A percentile compares a stretch with the other conserved stretches of the same genome.
phyloP scores from a whole-genome alignment of 2,797 vertebrate species.

The Pteronotus mesoamericanus region DNA sequence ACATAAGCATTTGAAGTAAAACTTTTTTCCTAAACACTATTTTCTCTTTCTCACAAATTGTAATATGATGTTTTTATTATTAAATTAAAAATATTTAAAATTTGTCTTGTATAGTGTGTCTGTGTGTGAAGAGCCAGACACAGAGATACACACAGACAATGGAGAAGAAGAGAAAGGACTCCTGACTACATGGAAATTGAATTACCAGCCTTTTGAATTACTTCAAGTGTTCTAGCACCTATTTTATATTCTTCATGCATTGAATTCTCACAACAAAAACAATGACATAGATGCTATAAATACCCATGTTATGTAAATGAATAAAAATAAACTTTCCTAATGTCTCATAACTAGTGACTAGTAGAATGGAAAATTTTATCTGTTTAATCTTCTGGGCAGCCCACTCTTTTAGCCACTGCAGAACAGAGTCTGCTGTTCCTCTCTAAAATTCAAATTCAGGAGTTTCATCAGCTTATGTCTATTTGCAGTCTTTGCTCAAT shows the following conservation, averaged over 20 bases:
- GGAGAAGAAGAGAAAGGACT: neutral
- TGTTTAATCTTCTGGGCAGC: neutral
- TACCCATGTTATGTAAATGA: neutral
- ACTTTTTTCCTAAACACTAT: neutral
- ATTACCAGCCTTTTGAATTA: neutral
- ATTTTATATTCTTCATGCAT: neutral
- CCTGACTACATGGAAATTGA: neutral
- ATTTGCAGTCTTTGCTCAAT: neutral
- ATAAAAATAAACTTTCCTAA: neutral
- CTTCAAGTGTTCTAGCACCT: neutral
- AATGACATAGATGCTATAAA: neutral
- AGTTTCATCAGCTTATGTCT: neutral
- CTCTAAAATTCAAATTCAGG: neutral
- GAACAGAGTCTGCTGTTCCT: neutral
- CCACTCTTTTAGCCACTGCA: neutral
- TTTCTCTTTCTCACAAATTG: neutral
- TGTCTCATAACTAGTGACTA: neutral
- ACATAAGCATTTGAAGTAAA: neutral
- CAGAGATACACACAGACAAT: neutral
- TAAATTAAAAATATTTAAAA: neutral
- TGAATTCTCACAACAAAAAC: neutral
- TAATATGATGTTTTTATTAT: neutral
- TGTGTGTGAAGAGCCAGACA: neutral
- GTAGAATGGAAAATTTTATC: neutral
- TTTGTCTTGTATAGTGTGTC: neutral